Conservation (phyloP, 1,140 invertebrate genomes). For the Zaprionus inermis region DNA sequence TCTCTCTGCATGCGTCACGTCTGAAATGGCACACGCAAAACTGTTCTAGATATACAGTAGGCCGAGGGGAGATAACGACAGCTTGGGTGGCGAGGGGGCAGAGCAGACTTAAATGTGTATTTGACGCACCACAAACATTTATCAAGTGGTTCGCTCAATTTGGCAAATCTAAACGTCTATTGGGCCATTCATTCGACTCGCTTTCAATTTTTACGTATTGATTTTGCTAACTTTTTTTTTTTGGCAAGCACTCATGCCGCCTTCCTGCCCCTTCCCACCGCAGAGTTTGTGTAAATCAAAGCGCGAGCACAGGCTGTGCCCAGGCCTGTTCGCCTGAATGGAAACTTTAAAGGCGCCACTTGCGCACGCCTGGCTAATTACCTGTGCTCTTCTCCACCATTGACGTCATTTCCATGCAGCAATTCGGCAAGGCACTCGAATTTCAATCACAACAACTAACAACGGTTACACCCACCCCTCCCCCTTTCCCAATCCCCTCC, state of each 20-base stretch:
- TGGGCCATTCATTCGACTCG: conserved; percentile 38
- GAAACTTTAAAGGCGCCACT: conserved; percentile 29
- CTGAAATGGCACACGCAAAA: conserved; percentile 37
- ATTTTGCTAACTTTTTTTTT: conserved; percentile 25
- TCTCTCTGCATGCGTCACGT: conserved; percentile 59
- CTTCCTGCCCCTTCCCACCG: background rate
- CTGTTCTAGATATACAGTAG: conserved; percentile 22
- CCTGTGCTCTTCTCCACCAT: conserved; percentile 10
- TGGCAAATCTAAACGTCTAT: conserved; percentile 44
- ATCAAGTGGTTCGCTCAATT: conserved; percentile 60
- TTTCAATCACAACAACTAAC: conserved; percentile 58
- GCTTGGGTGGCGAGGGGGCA: background rate
- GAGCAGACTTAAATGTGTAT: conserved; percentile 38
- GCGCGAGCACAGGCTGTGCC: background rate
- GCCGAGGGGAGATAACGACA: background rate
- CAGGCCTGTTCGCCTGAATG: background rate
- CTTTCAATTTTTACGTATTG: conserved; percentile 7
- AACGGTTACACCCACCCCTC: background rate
- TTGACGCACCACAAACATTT: conserved; percentile 56
- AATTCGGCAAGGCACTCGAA: conserved; percentile 30
- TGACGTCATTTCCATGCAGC: conserved; percentile 65
- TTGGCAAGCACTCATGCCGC: background rate
- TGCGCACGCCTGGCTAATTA: conserved; percentile 51
- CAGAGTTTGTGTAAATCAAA: background rate
- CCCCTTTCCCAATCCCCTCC: background rate